Conservation (phyloP, 2,888 invertebrate genomes). For the Syritta pipiens region DNA sequence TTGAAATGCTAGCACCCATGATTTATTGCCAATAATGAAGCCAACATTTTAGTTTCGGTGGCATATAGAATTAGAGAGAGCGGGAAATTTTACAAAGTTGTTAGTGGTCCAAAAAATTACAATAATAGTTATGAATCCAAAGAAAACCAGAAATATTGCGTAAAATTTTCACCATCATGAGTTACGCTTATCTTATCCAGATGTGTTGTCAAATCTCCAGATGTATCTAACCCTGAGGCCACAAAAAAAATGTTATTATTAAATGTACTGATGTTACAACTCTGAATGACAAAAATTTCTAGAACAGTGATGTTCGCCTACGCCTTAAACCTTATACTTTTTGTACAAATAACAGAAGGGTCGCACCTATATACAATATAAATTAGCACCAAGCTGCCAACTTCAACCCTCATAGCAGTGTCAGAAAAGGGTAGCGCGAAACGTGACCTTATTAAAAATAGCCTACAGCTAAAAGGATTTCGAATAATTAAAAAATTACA, state of each 20-base stretch:
- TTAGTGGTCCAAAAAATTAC: too few species aligned
- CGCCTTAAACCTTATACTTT: conserved; percentile 4
- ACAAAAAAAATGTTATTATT: conserved; percentile 1
- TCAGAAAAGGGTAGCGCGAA: conserved; percentile 31
- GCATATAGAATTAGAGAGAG: too few species aligned
- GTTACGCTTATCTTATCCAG: too few species aligned
- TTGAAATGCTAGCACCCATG: too few species aligned
- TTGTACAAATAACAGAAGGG: conserved; percentile 26
- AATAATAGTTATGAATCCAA: too few species aligned
- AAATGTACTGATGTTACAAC: background rate
- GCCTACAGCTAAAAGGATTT: conserved; percentile 36
- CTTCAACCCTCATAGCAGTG: background rate
- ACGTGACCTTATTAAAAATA: conserved; percentile 57
- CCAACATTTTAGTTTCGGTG: too few species aligned
- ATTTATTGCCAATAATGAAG: too few species aligned
- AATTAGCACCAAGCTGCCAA: conserved; percentile 6
- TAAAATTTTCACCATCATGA: too few species aligned
- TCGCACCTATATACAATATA: conserved; percentile 21
- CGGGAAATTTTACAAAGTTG: too few species aligned
- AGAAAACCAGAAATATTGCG: too few species aligned
- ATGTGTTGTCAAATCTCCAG: background rate
- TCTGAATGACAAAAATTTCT: background rate
- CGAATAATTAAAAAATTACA: conserved; percentile 51
- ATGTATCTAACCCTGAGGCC: background rate
- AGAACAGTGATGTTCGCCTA: conserved; percentile 15